Evolutionary conservation across 2,888 invertebrate species (phyloP), one percentile per base, ranked within the genome.

Genomic region (Aspidapion aeneum): DNA sequence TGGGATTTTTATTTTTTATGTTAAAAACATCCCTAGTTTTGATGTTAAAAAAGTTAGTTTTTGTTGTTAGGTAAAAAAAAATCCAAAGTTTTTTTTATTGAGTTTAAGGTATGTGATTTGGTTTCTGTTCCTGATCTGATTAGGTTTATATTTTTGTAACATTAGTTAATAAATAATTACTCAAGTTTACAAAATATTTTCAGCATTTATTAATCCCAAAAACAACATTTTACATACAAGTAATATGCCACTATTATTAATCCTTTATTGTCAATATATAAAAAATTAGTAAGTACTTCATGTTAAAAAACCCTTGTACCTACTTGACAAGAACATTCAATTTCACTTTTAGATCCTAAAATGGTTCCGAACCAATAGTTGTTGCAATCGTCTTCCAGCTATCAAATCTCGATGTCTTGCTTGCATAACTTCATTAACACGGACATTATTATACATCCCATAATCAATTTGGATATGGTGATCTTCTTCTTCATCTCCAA

Each of bases 401-500:
- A 52, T 52, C 17, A 52, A n/a, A 52, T 52, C 52, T 18, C 52
- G 52, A 52, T 52, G 3, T 52, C 52, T 52, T 52, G 18, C 18
- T 52, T 52, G 17, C 52, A 52, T 7, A n/a, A 52, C 3, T 52
- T 52, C 52, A 52, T 52, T 52, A n/a, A 52, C 18, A 52, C 16
- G 17, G 52, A n/a, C 52, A 52, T 52, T 18, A 52, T 52, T 35
- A 12, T 35, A 52, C 52, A 52, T 18, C n/a, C 52, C 52, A 18
- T 52, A 52, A 52, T 52, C 52, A 52, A 52, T 52, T 52, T 52
- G 17, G 18, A 52, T 52, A 12, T 35, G 35, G 35, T 35, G 35
- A 18, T 52, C 52, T 52, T 52, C 52, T 52, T 52, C 52, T 18
- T 52, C 52, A 52, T 52, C 18, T n/a, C 52, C 52, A 18, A 18